Conservation (phyloP, 2,888 invertebrate genomes). For the Gastrophysa polygoni region DNA sequence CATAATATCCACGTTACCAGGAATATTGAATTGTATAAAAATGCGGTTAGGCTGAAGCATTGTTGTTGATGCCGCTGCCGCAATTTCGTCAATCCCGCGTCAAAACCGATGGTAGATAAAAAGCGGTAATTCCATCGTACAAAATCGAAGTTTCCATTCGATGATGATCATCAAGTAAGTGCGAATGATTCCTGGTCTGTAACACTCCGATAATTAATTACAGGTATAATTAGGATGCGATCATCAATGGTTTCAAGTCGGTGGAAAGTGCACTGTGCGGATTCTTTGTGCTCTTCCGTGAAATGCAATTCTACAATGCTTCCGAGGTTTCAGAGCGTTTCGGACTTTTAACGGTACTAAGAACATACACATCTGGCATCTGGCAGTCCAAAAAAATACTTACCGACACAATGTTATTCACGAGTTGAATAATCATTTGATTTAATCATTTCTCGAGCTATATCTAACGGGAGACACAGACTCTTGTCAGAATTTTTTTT, state of each 20-base stretch:
- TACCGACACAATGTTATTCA: no score
- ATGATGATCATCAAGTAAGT: neutral
- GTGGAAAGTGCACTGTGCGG: neutral
- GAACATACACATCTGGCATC: neutral
- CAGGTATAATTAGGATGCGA: neutral
- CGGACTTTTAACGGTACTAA: neutral
- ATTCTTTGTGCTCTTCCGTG: constrained; percentile 5
- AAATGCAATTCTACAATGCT: neutral
- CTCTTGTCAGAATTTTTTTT: no score
- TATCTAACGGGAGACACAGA: no score
- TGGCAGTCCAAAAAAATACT: no score
- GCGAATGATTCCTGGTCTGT: neutral
- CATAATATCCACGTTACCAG: no score
- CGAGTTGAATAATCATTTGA: no score
- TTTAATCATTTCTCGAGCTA: no score
- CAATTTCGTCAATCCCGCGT: neutral
- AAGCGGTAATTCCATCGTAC: neutral
- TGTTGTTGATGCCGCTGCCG: no score
- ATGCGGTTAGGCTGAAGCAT: no score
- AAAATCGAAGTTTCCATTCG: constrained; percentile 2
- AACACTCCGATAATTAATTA: neutral
- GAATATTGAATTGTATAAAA: no score
- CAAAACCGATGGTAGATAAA: neutral
- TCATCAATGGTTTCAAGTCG: neutral
- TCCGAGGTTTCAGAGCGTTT: neutral